Evolutionary conservation across 1,140 invertebrate genomes (phyloP), one percentile per base, ranked within the genome.

Genomic region (Hyles euphorbiae): DNA sequence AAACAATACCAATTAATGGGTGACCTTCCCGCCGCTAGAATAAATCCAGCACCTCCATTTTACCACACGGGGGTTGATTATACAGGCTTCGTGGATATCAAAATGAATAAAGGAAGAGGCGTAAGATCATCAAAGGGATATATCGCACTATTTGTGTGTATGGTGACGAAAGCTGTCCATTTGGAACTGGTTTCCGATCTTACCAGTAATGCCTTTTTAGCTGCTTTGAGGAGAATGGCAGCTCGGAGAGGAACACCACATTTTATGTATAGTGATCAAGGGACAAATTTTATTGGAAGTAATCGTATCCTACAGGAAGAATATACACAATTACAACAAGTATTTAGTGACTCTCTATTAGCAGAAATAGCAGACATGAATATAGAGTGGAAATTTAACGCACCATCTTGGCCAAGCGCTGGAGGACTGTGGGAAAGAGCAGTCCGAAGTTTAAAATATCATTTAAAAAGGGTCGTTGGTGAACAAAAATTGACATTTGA

Each of bases 141-240:
- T 40, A 56, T 61, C 22, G 59, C 53, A 3, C 10, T 61, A 61
- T n/a, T n/a, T n/a, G n/a, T n/a, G n/a, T n/a, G n/a, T n/a, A n/a
- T n/a, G n/a, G n/a, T n/a, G n/a, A n/a, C 59, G 3, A 61, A 61
- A 5, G 53, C 53, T 4, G 48, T 61, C 0, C 59, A 61, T 45
- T 33, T 61, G 6, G 53, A 61, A 33, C 59, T 61, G 1, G 53
- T 55, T 0, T 61, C 59, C 3, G 53, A 61, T 32, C n/a, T 61
- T 7, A 51, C 46, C 32, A 36, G 34, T 6, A 51, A 53, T 2
- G 36, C 53, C 4, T 56, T 61, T 44, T 10, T 61, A 34, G 53
- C 59, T 3, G 59, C 59, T 8, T 10, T 61, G 3, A 44, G 11
- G 5, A 51, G 53, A 34, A 55, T 61, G 53, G 40, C 59, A 50